Conservation (phyloP, 2,797 vertebrate genomes). For the Trachops cirrhosus region DNA sequence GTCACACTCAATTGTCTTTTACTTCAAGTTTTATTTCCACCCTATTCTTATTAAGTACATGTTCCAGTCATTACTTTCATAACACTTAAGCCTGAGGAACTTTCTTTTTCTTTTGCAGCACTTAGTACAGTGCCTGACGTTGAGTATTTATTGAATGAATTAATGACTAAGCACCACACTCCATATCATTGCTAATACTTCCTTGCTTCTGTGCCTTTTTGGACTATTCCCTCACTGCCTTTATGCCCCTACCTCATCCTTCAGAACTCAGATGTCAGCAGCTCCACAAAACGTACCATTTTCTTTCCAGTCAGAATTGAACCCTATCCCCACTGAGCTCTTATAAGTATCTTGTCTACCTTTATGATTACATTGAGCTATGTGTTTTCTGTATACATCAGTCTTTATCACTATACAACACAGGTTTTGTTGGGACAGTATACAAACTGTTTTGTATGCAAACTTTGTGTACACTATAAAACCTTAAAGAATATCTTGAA, state of each 20-base stretch:
- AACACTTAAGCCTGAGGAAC: background rate
- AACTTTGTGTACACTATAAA: background rate
- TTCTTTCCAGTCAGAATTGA: background rate
- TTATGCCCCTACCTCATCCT: background rate
- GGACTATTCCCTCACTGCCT: background rate
- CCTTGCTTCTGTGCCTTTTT: background rate
- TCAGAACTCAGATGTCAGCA: background rate
- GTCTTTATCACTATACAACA: background rate
- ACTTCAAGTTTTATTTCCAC: background rate
- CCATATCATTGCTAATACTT: background rate
- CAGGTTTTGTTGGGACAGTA: background rate
- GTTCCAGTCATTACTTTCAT: background rate
- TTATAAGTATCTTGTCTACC: background rate
- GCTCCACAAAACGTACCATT: background rate
- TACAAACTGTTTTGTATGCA: background rate
- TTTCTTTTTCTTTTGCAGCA: background rate
- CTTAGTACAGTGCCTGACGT: background rate
- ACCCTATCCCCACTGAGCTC: background rate
- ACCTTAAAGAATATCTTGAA: background rate
- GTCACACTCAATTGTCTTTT: background rate
- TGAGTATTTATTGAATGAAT: background rate
- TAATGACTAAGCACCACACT: background rate
- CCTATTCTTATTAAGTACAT: background rate
- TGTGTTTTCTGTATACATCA: background rate
- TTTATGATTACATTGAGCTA: background rate